phyloP scores from a whole-genome alignment of 2,797 vertebrate genomes.

The Arctocebus calabarensis region DNA sequence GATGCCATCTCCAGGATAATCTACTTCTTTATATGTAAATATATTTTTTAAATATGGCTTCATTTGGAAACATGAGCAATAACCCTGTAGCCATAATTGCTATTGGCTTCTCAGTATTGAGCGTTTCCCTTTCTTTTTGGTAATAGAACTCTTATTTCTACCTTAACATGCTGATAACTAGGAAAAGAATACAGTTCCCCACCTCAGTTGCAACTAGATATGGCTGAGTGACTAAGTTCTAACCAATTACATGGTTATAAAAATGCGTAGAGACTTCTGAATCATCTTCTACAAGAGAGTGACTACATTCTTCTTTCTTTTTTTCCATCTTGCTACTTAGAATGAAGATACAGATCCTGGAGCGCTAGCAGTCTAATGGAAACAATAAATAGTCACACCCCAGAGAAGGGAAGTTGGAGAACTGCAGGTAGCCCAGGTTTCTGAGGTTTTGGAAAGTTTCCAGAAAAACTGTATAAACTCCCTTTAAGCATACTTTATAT shows the following conservation, averaged over 20 bases:
- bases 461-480: not conserved
- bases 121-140: not conserved
- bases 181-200: not conserved
- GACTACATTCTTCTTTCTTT: not conserved
- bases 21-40: not conserved
- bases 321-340: not conserved
- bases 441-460: not conserved
- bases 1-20: not conserved
- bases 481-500: not conserved
- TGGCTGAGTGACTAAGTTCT: not conserved
- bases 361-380: not conserved
- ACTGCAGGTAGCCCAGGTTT: not conserved
- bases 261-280: not conserved
- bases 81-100: not conserved
- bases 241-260: not conserved
- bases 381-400: not conserved
- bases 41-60: not conserved
- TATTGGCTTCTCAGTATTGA: not conserved
- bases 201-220: not conserved
- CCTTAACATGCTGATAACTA: not conserved
- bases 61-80: not conserved
- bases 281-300: not conserved
- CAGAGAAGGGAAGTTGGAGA: not conserved
- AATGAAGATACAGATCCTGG: not conserved
- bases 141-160: not conserved